Evolutionary conservation across 2,888 invertebrate genomes (phyloP), one percentile per base, ranked within the genome.

Genomic region (Apodemia zela): DNA sequence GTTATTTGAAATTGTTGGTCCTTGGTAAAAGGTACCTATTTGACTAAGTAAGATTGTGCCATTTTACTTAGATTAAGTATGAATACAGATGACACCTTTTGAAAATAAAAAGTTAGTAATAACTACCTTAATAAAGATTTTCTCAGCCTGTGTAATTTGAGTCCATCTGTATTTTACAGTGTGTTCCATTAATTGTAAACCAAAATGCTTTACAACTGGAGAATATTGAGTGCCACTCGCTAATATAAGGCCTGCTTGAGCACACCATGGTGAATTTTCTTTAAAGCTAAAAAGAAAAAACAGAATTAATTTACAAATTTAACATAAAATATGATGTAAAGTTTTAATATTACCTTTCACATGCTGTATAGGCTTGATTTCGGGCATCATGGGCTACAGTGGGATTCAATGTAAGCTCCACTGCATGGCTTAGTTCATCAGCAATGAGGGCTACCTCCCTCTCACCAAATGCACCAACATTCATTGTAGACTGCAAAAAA

Each of bases 101-200:
- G 3, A 0, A 3, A 11, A 13, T 11, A 13, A 38, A 38, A 59
- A 47, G 29, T 25, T 57, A 63, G 54, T 33, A 33, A n/a, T 29
- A 61, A 74, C 66, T 75, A 94, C 94, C 93, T 98, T 98, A 65
- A 98, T 97, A 76, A 96, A 97, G 66, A 97, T 92, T 84, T 98
- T 98, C 76, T 98, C 97, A 63, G 95, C 95, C 74, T 96, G 96
- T 5, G 95, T 94, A 75, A 98, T 96, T 73, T 96, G 95, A 66
- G 96, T 97, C 98, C 98, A 98, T 66, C 97, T 94, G 78, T 97
- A 98, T 88, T 97, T 98, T 35, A 98, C 96, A 62, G 96, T 97
- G 77, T 98, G 96, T 81, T 98, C 98, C 94, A 99, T 96, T 0
- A 98, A 87, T 75, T 98, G 98, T 0, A 98, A 90, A 0, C 98